Evolutionary conservation across 2,888 invertebrate species (phyloP), one percentile per base, ranked within the genome.

Genomic region (Dryobotodes eremita): DNA sequence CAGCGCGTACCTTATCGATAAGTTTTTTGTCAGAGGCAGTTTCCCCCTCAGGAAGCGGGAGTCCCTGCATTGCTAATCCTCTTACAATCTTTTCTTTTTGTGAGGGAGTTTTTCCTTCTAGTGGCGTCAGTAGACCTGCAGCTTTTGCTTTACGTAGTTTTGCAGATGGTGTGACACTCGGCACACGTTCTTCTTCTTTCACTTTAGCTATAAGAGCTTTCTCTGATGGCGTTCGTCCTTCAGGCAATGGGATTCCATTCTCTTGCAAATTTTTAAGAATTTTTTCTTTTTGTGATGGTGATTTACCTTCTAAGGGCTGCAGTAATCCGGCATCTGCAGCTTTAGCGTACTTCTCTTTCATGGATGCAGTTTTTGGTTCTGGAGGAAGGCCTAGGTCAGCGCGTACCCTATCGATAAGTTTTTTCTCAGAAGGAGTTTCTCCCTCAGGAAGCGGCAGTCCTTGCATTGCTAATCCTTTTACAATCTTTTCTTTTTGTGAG

Each of bases 41-140:
- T n/a, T 72, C 57, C 0, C 0, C 90, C 55, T 89, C 89, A 1
- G 91, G 91, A 4, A 92, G 53, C 0, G 91, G 89, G 2, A 92
- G 31, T 0, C 90, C 91, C 13, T 81, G 48, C 50, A 59, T 79
- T 0, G 86, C 89, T 48, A 91, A 79, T 1, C 82, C 88, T 79
- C 20, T 89, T 0, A 90, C 17, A 2, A 91, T 88, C 17, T 86
- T 88, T 73, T 90, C 74, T n/a, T 59, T n/a, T n/a, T 74, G 74
- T 1, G 42, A 42, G 0, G 20, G 20, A 62, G 46, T 0, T 68
- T 68, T 48, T 0, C 66, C 66, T 68, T 48, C 26, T 1, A 65
- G 0, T 0, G 65, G 42, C 6, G 65, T 65, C 0, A 65, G 8
- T 11, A 66, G 20, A 0, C 46, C 66, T 3, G 11, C 66, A 11